Evolutionary conservation across 1,140 invertebrate genomes (phyloP).

Genomic region (Hestina assimilis): DNA sequence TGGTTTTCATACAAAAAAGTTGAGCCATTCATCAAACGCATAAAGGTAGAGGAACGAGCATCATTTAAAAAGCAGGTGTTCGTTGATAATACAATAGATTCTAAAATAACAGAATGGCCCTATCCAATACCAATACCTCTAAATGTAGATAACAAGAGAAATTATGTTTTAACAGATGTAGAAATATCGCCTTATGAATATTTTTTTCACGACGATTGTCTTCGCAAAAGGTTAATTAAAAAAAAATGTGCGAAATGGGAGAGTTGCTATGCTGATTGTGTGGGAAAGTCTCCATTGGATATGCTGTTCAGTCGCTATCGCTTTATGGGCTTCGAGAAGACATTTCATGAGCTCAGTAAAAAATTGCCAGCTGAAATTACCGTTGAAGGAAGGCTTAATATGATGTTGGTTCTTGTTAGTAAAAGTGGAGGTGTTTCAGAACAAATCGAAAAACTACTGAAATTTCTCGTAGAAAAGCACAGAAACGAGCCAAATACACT

Average conservation of each 20-base stretch:
- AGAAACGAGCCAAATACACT: constrained; percentile 48
- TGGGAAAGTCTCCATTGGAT: constrained; percentile 29
- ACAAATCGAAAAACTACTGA: constrained; percentile 40
- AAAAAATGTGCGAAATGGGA: constrained; percentile 9
- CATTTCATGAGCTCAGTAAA: constrained; percentile 45
- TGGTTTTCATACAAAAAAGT: constrained; percentile 48
- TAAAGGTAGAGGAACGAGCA: constrained; percentile 36
- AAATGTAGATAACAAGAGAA: neutral
- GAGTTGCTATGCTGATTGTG: neutral
- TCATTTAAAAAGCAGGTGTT: constrained; percentile 46
- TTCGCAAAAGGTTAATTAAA: neutral
- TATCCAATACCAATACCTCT: constrained; percentile 28
- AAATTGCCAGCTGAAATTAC: constrained; percentile 37
- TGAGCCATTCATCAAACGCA: constrained; percentile 47
- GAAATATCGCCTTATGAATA: constrained; percentile 13
- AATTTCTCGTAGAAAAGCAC: constrained; percentile 35
- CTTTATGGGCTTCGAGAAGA: constrained; percentile 41
- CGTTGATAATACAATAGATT: constrained; percentile 39
- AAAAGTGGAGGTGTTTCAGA: constrained; percentile 45
- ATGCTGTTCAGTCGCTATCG: constrained; percentile 48
- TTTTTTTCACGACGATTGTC: neutral
- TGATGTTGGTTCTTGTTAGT: constrained; percentile 57
- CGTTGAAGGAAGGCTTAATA: constrained; percentile 42
- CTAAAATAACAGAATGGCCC: constrained; percentile 38
- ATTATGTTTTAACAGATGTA: constrained; percentile 32